Percentiles rank a stretch among this genome's conserved stretches.
phyloP scores from a whole-genome alignment of 2,113 vertebrate genomes.

The Marcusenius ussheri region DNA sequence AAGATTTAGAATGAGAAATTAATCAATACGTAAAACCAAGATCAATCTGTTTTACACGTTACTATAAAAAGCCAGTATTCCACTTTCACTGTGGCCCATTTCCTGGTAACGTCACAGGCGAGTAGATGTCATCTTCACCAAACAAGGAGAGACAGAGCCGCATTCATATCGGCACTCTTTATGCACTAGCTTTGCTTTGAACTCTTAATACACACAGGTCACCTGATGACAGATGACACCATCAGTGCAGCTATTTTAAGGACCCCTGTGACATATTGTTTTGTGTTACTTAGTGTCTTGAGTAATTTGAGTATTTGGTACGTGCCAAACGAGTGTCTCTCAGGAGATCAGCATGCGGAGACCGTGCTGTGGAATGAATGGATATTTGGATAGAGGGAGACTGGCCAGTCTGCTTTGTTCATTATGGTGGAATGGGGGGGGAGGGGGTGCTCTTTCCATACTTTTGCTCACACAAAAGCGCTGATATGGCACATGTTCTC shows the following conservation, averaged over 20 bases:
- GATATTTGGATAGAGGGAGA: background rate
- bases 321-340: background rate
- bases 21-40: background rate
- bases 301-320: background rate
- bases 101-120: background rate
- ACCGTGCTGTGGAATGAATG: background rate
- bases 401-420: background rate
- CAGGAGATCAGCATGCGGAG: background rate
- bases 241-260: background rate
- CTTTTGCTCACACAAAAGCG: background rate
- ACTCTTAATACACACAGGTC: background rate
- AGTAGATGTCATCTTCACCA: background rate
- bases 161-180: background rate
- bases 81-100: background rate
- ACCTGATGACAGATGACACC: conserved; percentile 6
- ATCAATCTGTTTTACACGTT: background rate
- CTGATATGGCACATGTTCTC: background rate
- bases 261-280: background rate
- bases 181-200: background rate
- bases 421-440: background rate
- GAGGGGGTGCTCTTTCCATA: background rate
- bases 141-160: background rate
- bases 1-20: background rate
- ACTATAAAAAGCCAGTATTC: background rate
- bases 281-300: background rate